Percentiles rank a stretch among this genome's conserved stretches.
These are phyloP conservation scores for Kryptolebias ocellatus DNA, from an alignment of 2,797 vertebrate genomes.

Conservation along the genomic window DNA sequence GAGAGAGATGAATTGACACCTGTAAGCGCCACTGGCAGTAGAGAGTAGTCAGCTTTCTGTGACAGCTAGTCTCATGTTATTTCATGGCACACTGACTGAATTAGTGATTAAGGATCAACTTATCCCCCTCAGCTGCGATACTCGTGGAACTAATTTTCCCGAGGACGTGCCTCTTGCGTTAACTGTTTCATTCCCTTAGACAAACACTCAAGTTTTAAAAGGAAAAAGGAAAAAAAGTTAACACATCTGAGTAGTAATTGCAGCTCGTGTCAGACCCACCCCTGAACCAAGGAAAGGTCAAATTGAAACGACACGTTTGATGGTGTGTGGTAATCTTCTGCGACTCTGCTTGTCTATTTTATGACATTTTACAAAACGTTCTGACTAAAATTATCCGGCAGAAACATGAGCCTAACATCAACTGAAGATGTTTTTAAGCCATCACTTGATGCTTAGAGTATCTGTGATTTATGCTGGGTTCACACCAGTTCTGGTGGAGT, in stretches of 20 bases:
- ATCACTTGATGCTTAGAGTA: conserved; percentile 12
- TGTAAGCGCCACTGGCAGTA: conserved; percentile 61
- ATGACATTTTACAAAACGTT: conserved; percentile 37
- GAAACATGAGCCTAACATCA: conserved; percentile 13
- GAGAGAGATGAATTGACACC: conserved; percentile 68
- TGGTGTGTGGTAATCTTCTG: conserved; percentile 8
- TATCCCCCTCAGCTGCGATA: conserved; percentile 40
- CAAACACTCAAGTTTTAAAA: conserved; percentile 7
- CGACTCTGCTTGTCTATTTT: conserved; percentile 28
- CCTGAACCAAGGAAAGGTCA: conserved; percentile 56
- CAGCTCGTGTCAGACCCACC: not conserved
- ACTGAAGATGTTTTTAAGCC: conserved; percentile 14
- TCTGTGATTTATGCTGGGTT: not conserved
- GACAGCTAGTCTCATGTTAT: conserved; percentile 62
- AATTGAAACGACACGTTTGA: conserved; percentile 27
- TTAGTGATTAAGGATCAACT: conserved; percentile 60
- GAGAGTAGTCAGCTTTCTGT: conserved; percentile 59
- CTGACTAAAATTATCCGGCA: conserved; percentile 25
- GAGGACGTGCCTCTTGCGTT: conserved; percentile 18
- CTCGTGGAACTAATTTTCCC: conserved; percentile 30
- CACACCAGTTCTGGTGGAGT: too few species aligned
- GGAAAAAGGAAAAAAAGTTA: not conserved
- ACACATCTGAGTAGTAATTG: conserved; percentile 18
- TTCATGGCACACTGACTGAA: conserved; percentile 66
- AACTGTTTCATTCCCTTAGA: conserved; percentile 7